phyloP scores from a whole-genome alignment of 2,888 invertebrate species.

The Drosophila histrio region DNA sequence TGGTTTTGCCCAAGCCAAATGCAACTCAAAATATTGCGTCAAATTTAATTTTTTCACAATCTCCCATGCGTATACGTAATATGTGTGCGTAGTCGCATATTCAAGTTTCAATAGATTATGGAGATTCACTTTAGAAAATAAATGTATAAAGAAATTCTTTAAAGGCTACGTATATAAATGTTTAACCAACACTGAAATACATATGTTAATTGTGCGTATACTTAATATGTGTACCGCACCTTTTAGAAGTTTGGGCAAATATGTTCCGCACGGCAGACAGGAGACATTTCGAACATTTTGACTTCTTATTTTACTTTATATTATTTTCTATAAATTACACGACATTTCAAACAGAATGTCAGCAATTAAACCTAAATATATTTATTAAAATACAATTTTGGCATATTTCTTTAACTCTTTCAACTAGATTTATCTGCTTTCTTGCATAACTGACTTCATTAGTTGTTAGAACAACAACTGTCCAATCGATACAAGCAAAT shows the following conservation, averaged over 20 bases:
- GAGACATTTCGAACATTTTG: too few species aligned
- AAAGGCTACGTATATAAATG: background rate
- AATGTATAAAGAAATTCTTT: background rate
- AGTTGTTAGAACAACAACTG: constrained; percentile 3
- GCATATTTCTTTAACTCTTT: background rate
- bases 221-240: background rate
- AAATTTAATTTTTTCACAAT: constrained; percentile 17
- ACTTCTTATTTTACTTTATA: background rate
- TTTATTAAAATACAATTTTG: background rate
- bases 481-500: constrained; percentile 1
- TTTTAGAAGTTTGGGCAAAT: too few species aligned
- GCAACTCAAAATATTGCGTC: constrained; percentile 45
- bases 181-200: background rate
- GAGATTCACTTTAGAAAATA: background rate
- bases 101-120: background rate
- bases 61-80: constrained; percentile 27
- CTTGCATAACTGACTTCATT: background rate
- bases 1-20: constrained; percentile 4
- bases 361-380: background rate
- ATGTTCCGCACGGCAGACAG: too few species aligned
- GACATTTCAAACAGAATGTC: background rate
- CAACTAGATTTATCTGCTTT: background rate
- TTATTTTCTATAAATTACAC: too few species aligned
- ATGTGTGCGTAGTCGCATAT: background rate
- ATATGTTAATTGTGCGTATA: background rate